These are phyloP conservation scores for Steatornis caripensis DNA, from an alignment of 2,113 vertebrate species.

Conservation along the genomic window DNA sequence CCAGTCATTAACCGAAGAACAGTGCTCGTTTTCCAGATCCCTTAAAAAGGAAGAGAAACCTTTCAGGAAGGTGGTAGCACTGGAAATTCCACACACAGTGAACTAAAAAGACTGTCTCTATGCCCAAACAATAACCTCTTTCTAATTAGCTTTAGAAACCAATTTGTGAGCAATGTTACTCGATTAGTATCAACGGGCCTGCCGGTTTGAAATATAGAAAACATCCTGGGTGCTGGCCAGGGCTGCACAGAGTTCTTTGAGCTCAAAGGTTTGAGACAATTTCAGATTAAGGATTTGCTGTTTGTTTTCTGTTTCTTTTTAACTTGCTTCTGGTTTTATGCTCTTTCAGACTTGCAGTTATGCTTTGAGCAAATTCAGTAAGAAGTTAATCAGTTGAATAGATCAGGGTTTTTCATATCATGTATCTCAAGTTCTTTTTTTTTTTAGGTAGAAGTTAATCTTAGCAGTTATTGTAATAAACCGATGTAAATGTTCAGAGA, in stretches of 20 bases:
- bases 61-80: background rate
- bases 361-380: background rate
- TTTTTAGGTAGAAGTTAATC: background rate
- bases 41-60: background rate
- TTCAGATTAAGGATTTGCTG: background rate
- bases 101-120: background rate
- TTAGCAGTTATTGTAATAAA: background rate
- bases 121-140: background rate
- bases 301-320: background rate
- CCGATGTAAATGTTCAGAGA: background rate
- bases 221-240: background rate
- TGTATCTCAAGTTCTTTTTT: background rate
- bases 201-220: background rate
- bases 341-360: background rate
- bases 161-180: background rate
- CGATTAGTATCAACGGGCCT: background rate
- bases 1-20: background rate
- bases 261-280: background rate
- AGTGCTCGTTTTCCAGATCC: background rate
- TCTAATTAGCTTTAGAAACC: background rate
- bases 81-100: background rate
- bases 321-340: background rate
- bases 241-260: background rate
- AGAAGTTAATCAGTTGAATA: background rate
- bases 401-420: background rate